Percentiles rank a stretch among this genome's conserved stretches.
phyloP scores from a whole-genome alignment of 2,113 vertebrate species.

The Ia io region DNA sequence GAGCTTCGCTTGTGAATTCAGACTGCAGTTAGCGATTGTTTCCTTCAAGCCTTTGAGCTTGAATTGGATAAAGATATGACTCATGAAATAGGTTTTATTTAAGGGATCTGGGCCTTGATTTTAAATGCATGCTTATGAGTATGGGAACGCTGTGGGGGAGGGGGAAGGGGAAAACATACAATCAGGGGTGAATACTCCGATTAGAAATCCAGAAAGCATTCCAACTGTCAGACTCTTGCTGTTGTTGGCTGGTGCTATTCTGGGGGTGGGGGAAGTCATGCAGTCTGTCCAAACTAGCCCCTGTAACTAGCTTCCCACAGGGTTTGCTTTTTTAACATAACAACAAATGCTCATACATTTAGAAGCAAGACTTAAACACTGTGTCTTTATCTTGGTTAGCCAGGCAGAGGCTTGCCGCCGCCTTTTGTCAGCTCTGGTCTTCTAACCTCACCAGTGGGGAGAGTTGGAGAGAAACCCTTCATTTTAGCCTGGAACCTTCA shows the following conservation, averaged over 20 bases:
- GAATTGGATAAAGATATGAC: conserved; percentile 41
- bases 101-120: conserved; percentile 47
- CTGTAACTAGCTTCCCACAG: conserved; percentile 41
- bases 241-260: conserved; percentile 55
- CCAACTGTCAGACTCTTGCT: conserved; percentile 53
- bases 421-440: conserved; percentile 4
- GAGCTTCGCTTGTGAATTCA: not conserved
- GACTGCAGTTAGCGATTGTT: not conserved
- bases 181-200: conserved; percentile 41
- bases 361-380: conserved; percentile 28
- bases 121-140: conserved; percentile 50
- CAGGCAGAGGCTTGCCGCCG: not conserved
- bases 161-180: not conserved
- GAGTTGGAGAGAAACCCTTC: not conserved
- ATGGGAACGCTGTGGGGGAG: not conserved
- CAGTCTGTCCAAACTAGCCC: not conserved
- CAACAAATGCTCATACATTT: conserved; percentile 40
- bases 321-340: conserved; percentile 48
- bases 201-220: conserved; percentile 57
- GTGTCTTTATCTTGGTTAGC: conserved; percentile 46
- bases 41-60: not conserved
- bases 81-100: conserved; percentile 48
- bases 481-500: not conserved
- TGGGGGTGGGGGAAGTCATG: not conserved
- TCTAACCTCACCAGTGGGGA: conserved; percentile 13